Evolutionary conservation across 1,140 invertebrate genomes (phyloP), one percentile per base, ranked within the genome.

Genomic region (Caenorhabditis inopinata): DNA sequence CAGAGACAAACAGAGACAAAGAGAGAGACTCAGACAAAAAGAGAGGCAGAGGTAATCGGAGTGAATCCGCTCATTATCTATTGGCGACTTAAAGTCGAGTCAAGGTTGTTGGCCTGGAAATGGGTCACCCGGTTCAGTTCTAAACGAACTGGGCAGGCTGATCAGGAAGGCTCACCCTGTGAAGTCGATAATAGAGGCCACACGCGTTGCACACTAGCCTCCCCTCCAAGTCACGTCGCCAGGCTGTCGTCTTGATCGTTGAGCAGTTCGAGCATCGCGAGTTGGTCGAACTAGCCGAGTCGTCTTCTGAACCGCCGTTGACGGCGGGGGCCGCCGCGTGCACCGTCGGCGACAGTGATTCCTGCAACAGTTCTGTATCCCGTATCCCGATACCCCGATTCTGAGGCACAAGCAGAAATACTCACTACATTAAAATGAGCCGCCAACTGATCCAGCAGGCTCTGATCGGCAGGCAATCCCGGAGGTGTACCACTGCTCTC

Each of bases 181-280:
- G 87, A 16, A 88, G 81, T 62, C 87, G 45, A 76, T 82, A 88
- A 68, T 88, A 88, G 25, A 88, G 81, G 14, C 87, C 87, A 58
- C 87, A 88, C 0, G 87, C 87, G 62, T 88, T 88, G 74, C 87
- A 88, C 11, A 88, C 87, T 32, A 88, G 78, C 58, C 80, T 80
- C 11, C 85, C 83, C 9, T 46, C 29, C 27, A 83, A 47, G 74
- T 89, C 87, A 3, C 87, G 81, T 74, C 87, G 48, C 87, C 87
- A 88, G 16, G 87, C 87, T 2, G 87, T 88, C 16, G 87, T 88
- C 74, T 88, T 89, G n/a, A 83, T 88, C 21, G 87, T 88, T 11
- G 74, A 74, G 77, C 87, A 88, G 51, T 88, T 88, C 48, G 78
- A 83, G 53, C 86, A 87, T 25, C 84, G 78, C 1, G 86, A 83